A percentile compares a stretch with the other conserved stretches of the same genome.
phyloP scores from a whole-genome alignment of 2,797 vertebrate species.

The Danionella dracula region DNA sequence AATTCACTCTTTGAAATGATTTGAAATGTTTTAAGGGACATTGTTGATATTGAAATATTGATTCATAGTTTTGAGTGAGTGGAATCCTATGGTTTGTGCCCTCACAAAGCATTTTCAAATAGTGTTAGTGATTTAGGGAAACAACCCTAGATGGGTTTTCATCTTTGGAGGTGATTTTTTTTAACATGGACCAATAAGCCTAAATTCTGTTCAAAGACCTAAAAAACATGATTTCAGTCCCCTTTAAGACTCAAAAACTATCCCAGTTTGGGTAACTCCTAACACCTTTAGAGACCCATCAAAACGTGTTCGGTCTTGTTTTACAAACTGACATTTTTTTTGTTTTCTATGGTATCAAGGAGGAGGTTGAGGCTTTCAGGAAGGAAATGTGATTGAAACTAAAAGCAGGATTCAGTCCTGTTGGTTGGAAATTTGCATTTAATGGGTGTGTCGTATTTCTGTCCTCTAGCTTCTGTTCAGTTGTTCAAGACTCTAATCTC shows the following conservation, averaged over 20 bases:
- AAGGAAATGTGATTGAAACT: not conserved
- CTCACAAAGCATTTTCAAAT: too few relatives aligned
- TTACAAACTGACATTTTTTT: constrained; percentile 33
- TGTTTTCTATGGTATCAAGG: not conserved
- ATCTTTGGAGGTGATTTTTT: too few relatives aligned
- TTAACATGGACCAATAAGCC: too few relatives aligned
- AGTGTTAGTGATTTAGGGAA: too few relatives aligned
- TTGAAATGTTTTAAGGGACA: too few relatives aligned
- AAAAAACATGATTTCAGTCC: too few relatives aligned
- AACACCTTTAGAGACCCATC: not conserved
- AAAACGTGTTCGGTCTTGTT: constrained; percentile 40
- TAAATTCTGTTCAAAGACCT: too few relatives aligned
- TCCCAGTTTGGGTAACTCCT: not conserved
- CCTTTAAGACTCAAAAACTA: not conserved
- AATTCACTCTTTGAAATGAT: too few relatives aligned
- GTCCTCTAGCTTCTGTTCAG: not conserved
- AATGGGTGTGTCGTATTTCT: not conserved
- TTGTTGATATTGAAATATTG: too few relatives aligned
- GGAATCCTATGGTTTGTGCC: too few relatives aligned
- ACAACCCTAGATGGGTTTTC: too few relatives aligned
- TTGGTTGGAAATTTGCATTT: constrained; percentile 10
- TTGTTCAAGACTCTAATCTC: not conserved
- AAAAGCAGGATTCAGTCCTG: not conserved
- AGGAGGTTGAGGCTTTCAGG: constrained; percentile 1
- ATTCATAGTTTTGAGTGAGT: too few relatives aligned